Percentiles rank a stretch among this genome's conserved stretches.
These are phyloP conservation scores for Pseudochromis fuscus DNA, from an alignment of 2,797 vertebrate genomes.

Conservation along the genomic window DNA sequence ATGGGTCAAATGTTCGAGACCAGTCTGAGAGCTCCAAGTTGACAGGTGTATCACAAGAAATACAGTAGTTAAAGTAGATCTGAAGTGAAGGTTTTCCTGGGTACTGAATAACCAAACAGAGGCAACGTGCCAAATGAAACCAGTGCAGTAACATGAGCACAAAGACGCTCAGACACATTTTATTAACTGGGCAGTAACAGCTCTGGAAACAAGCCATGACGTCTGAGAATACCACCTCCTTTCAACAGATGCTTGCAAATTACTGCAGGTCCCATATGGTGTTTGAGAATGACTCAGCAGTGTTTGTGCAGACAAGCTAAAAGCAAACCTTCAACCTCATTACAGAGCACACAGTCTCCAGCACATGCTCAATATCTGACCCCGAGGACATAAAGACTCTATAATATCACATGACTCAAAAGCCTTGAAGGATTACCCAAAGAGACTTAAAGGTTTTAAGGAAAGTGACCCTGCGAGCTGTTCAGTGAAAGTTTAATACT, in stretches of 20 bases:
- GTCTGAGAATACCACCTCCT: slow-evolving; percentile 11
- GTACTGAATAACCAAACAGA: slow-evolving; percentile 7
- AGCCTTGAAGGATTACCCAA: slow-evolving; percentile 55
- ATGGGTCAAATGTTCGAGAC: slow-evolving; percentile 11
- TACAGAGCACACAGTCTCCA: slow-evolving; percentile 17
- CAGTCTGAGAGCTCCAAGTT: not conserved
- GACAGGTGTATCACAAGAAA: slow-evolving; percentile 3
- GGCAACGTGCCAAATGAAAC: slow-evolving; percentile 24
- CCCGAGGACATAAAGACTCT: slow-evolving; percentile 31
- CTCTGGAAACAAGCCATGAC: slow-evolving; percentile 17
- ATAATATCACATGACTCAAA: slow-evolving; percentile 60
- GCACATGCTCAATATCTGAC: slow-evolving; percentile 23
- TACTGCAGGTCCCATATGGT: slow-evolving; percentile 2
- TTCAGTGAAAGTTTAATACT: slow-evolving; percentile 13
- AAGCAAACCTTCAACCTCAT: slow-evolving; percentile 25
- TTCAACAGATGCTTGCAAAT: slow-evolving; percentile 17
- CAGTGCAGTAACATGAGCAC: slow-evolving; percentile 20
- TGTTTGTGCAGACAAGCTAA: slow-evolving; percentile 20
- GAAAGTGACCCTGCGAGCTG: not conserved
- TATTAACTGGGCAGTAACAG: slow-evolving; percentile 1
- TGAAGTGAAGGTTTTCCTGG: not conserved
- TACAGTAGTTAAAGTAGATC: not conserved
- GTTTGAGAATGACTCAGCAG: slow-evolving; percentile 39
- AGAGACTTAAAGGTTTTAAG: slow-evolving; percentile 39
- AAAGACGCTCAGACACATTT: not conserved